phyloP scores from a whole-genome alignment of 2,797 vertebrate species.

The Fratercula arctica region DNA sequence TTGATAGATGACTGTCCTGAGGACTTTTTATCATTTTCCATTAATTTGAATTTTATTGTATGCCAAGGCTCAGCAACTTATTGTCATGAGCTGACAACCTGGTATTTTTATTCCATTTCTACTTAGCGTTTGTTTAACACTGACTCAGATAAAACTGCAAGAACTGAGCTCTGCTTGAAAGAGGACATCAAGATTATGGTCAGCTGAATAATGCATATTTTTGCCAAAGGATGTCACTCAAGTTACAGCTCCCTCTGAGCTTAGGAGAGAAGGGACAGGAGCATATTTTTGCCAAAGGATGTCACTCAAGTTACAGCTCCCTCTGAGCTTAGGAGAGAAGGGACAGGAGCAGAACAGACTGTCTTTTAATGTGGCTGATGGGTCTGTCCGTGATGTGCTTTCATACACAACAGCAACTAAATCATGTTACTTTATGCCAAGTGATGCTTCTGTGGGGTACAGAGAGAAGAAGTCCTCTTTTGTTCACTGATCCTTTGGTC shows the following conservation, averaged over 20 bases:
- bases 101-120: conserved; percentile 20
- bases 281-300: not conserved
- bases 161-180: not conserved
- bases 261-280: not conserved
- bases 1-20: conserved; percentile 1
- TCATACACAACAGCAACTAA: not conserved
- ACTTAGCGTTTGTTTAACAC: not conserved
- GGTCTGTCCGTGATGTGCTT: not conserved
- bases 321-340: not conserved
- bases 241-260: not conserved
- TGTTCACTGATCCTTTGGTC: not conserved
- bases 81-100: conserved; percentile 22
- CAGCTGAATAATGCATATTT: not conserved
- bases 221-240: not conserved
- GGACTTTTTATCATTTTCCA: conserved; percentile 5
- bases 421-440: not conserved
- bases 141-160: conserved; percentile 10
- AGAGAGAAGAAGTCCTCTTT: not conserved
- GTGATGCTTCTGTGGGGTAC: not conserved
- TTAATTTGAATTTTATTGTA: conserved; percentile 38
- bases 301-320: not conserved
- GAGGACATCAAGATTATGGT: not conserved
- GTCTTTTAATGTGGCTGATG: not conserved
- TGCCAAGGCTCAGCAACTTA: not conserved
- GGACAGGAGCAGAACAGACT: not conserved